Base-by-base conservation (phyloP, 1,140 invertebrate species). In the Zeugodacus cucurbitae region DNA sequence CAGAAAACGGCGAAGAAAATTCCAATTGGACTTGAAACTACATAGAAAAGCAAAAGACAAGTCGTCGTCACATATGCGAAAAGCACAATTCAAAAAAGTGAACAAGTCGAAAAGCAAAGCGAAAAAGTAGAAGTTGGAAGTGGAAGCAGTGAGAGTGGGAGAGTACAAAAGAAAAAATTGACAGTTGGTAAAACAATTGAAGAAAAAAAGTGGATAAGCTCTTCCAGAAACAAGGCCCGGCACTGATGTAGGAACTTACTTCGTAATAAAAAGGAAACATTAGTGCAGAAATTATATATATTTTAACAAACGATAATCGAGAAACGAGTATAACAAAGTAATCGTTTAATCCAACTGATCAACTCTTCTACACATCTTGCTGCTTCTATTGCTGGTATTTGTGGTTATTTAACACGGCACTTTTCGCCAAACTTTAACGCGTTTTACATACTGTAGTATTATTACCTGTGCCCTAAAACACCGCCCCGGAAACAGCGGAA, bases 21-120 rank as follows among this genome's bases (percentile, higher is more conserved):
- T 86, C 86, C 88, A 78, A 88, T 88, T 88, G 88, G 88, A 88
- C 88, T 88, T 88, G 88, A 88, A 88, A 87, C 37, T 44, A 87
- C 37, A 87, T 48, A 87, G 44, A 86, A 88, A 86, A 48, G 59
- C 59, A 32, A 67, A 88, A 74, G 86, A 88, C 59, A 70, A 59
- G 85, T 64, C 78, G 62, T 48, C 70, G 41, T 82, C 74, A 82
- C 74, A 82, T 48, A 48, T 82, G 74, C 74, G 74, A 48, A 82
- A 37, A 74, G 70, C 32, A 44, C 37, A 74, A 74, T 14, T 17
- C 48, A 54, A 54, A 78, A 64, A 59, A 62, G 58, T 62, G 58
- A 62, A 62, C n/a, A 54, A 82, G 87, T 59, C 74, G 20, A 78
- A 78, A 64, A 59, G 74, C 57, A 82, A 70, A 34, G 59, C 32